Conservation (phyloP, 2,797 vertebrate species). For the Poecilia picta region DNA sequence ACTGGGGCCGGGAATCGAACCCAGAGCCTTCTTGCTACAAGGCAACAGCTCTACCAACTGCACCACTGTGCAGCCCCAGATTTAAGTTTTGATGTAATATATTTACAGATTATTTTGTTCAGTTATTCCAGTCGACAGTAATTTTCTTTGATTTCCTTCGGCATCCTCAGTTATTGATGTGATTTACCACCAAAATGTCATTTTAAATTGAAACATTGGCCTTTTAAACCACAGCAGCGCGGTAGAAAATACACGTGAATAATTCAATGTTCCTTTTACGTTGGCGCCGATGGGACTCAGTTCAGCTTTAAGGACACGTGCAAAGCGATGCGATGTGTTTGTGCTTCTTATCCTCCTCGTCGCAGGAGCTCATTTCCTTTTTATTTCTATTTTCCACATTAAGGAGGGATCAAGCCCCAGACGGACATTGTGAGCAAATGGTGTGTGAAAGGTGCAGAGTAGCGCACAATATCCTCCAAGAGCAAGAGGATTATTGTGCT, state of each 20-base stretch:
- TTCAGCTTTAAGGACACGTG: not conserved
- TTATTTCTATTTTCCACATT: slow-evolving; percentile 11
- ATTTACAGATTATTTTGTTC: not conserved
- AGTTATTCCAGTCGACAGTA: not conserved
- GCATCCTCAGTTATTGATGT: no score
- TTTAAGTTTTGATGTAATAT: not conserved
- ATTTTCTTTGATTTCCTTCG: not conserved
- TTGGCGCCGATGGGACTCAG: not conserved
- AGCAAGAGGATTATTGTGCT: slow-evolving; percentile 40
- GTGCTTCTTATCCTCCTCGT: slow-evolving; percentile 11
- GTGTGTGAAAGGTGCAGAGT: slow-evolving; percentile 38
- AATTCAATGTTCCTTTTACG: not conserved
- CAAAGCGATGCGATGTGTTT: not conserved
- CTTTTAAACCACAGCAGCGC: not conserved
- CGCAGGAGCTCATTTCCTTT: slow-evolving; percentile 30
- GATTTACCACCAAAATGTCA: not conserved
- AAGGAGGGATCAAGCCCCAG: slow-evolving; percentile 21
- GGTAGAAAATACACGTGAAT: not conserved
- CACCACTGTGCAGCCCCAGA: not conserved
- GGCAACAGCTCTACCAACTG: no score
- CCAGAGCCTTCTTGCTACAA: no score
- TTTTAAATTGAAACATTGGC: not conserved
- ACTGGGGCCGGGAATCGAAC: no score
- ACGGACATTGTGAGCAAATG: slow-evolving; percentile 47
- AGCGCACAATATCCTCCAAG: slow-evolving; percentile 44